phyloP scores from a whole-genome alignment of 2,113 vertebrate genomes.

The Sylvia atricapilla region DNA sequence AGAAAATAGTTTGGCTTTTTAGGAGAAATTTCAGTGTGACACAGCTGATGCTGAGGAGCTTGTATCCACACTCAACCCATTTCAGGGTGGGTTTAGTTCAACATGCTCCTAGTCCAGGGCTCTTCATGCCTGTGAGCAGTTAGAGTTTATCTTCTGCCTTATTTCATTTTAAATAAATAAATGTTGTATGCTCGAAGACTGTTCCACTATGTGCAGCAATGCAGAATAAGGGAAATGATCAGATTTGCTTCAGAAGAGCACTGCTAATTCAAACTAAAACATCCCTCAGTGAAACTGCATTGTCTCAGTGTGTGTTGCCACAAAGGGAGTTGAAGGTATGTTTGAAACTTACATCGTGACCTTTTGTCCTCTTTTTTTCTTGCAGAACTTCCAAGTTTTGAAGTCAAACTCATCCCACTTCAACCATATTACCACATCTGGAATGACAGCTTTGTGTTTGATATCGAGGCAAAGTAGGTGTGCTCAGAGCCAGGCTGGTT shows the following conservation, averaged over 20 bases:
- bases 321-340: neutral
- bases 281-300: neutral
- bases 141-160: neutral
- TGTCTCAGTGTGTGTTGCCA: neutral
- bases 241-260: neutral
- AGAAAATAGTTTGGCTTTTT: neutral
- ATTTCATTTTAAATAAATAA: neutral
- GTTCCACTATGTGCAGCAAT: neutral
- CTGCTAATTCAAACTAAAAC: neutral
- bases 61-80: neutral
- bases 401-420: constrained; percentile 66
- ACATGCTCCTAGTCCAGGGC: neutral
- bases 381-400: constrained; percentile 73
- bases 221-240: neutral
- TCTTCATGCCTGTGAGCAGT: neutral
- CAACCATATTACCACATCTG: constrained; percentile 60
- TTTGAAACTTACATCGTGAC: neutral
- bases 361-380: neutral
- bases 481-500: neutral
- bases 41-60: neutral
- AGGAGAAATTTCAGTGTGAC: neutral
- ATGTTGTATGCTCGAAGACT: neutral
- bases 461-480: constrained; percentile 65
- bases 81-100: neutral
- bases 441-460: constrained; percentile 57